Evolutionary conservation across 2,888 invertebrate species (phyloP).

Genomic region (Leptothorax acervorum): DNA sequence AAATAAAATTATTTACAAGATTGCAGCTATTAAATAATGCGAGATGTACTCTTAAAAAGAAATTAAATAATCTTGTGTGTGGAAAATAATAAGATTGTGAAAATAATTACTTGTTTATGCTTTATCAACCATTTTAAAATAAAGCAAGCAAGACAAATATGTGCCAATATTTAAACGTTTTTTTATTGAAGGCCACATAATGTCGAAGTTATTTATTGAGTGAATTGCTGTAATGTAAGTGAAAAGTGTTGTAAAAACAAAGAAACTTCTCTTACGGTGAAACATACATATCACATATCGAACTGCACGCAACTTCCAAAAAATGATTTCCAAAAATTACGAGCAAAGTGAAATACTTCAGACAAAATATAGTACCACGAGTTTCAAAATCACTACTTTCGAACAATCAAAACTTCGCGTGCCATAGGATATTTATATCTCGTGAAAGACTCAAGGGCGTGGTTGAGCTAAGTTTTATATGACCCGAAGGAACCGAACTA

Average conservation of each 20-base stretch:
- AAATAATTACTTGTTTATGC: background rate
- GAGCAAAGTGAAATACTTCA: slow-evolving; percentile 38
- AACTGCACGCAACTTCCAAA: slow-evolving; percentile 15
- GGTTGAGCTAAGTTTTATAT: slow-evolving; percentile 75
- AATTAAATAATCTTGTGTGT: background rate
- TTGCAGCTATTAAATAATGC: background rate
- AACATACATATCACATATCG: background rate
- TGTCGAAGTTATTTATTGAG: slow-evolving; percentile 9
- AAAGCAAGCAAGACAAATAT: background rate
- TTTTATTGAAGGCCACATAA: background rate
- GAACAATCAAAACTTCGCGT: slow-evolving; percentile 69
- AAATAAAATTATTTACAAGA: slow-evolving; percentile 20
- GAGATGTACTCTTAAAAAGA: background rate
- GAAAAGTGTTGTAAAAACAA: background rate
- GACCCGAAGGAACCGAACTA: slow-evolving; percentile 71
- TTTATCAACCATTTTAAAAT: slow-evolving; percentile 17
- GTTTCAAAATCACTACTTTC: slow-evolving; percentile 64
- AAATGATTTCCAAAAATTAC: slow-evolving; percentile 39
- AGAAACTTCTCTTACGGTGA: background rate
- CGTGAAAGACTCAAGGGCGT: slow-evolving; percentile 71
- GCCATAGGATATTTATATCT: slow-evolving; percentile 70
- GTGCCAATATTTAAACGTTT: background rate
- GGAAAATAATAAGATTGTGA: background rate
- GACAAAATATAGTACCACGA: slow-evolving; percentile 32
- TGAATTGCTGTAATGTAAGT: slow-evolving; percentile 5